Base-by-base conservation (phyloP, 2,797 vertebrate genomes). In the Cephalopachus bancanus region DNA sequence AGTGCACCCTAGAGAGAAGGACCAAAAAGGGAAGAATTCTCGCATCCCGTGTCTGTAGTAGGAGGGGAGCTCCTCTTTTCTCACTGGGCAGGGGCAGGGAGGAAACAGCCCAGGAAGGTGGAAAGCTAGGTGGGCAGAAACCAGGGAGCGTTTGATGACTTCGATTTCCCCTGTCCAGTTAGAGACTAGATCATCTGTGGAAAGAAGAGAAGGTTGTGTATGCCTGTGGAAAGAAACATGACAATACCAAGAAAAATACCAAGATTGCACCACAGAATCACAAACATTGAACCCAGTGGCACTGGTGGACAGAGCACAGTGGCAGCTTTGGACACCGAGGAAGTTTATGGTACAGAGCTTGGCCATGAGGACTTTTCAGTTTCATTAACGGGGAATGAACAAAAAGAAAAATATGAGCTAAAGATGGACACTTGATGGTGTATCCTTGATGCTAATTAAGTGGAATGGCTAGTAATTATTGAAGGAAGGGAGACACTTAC, bases 231-330 rank as follows among this genome's bases (percentile, higher is more conserved):
- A 65, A 59, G 53, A 44, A 30, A 33, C 17, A 55, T 20, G 67
- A 24, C 1, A 1, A 0, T 11, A 20, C 44, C 37, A 37, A 37
- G 26, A 28, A 9, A 8, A 62, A 19, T 6, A 19, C 3, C 7
- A 2, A 10, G 33, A 16, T 1, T 4, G 53, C 1, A 17, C 1
- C 14, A 1, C 5, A 37, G 28, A 30, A 28, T 1, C 22, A 1
- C 6, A 15, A 2, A 6, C 22, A 11, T 11, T 16, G 44, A 59
- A 17, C 15, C 22, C 16, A 0, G 1, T 0, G 3, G 3, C 7
- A 10, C 14, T 30, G 12, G 2, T 4, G 12, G 10, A 3, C 14
- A 33, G 10, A 19, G 67, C 14, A 5, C 19, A 0, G 3, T 5
- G 1, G 16, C 1, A 8, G 49, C 10, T 88, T 1, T 9, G 6